Conservation (phyloP, 2,797 vertebrate species). For the Coracias cyanogaster region DNA sequence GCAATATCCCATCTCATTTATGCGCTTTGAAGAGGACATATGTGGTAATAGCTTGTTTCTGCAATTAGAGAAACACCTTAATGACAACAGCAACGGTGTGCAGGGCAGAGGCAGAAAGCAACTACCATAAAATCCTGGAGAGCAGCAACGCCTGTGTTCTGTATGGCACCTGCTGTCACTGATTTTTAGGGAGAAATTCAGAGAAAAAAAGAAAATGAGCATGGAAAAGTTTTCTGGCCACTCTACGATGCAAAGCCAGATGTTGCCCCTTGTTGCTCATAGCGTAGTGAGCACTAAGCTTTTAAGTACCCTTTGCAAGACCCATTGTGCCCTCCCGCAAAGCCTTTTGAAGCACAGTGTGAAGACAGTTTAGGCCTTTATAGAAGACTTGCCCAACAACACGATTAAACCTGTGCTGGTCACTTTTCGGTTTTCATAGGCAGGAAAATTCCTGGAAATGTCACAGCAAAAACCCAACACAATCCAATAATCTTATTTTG, state of each 20-base stretch:
- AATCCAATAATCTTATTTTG: not conserved
- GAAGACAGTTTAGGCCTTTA: not conserved
- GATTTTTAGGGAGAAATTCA: not conserved
- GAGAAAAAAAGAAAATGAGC: not conserved
- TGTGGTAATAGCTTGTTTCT: fast-evolving
- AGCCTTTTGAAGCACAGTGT: not conserved
- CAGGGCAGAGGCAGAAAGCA: not conserved
- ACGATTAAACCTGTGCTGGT: not conserved
- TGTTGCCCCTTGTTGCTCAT: not conserved
- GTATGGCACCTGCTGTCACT: fast-evolving
- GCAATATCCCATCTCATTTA: fast-evolving
- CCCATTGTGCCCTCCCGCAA: not conserved
- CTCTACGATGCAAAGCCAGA: not conserved
- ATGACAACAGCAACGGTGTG: fast-evolving
- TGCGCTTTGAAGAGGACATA: not conserved
- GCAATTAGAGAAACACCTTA: not conserved
- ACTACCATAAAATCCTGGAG: not conserved
- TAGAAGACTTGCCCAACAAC: not conserved
- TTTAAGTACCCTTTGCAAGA: not conserved
- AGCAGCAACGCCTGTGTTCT: not conserved
- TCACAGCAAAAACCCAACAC: not conserved
- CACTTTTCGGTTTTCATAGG: not conserved
- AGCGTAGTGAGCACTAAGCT: not conserved
- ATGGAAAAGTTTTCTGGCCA: not conserved
- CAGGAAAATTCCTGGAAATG: not conserved